Base-by-base conservation (phyloP, 2,888 invertebrate species). In the Megastigmus dorsalis region DNA sequence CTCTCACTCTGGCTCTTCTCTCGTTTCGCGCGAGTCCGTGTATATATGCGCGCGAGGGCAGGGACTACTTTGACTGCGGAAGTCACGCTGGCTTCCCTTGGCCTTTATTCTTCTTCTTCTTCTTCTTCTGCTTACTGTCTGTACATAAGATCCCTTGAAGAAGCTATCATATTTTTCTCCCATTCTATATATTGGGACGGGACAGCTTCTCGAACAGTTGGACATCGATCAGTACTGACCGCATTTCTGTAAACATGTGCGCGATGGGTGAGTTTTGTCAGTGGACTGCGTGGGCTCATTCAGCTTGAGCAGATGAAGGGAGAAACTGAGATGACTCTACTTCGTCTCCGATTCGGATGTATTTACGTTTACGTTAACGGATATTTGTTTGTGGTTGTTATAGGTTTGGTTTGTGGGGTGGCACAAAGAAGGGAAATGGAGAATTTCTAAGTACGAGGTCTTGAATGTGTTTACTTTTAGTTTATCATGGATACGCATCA, bases 341-440 rank as follows among this genome's bases (percentile, higher is more conserved):
- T 36, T 62, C 48, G 38, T 33, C 28, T 72, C 33, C 28, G 26
- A 43, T 23, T 18, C 7, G 10, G n/a, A 20, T 3, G 48, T 71
- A 45, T 67, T 73, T 73, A 66, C 33, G 26, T 28, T 73, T 66
- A 52, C 72, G 50, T 72, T 66, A 28, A 23, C 57, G 59, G 48
- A 72, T 66, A 60, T 73, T 66, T 66, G 50, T 60, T 67, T 60
- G 59, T 20, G 59, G 60, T 60, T 67, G n/a, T n/a, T n/a, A n/a
- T n/a, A n/a, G n/a, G n/a, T n/a, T n/a, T n/a, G n/a, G n/a, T n/a
- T n/a, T n/a, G n/a, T n/a, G n/a, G n/a, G n/a, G n/a, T n/a, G n/a
- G n/a, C n/a, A n/a, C n/a, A n/a, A n/a, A n/a, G n/a, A n/a, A n/a
- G n/a, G n/a, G n/a, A n/a, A n/a, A n/a, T n/a, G n/a, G n/a, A n/a